phyloP scores from a whole-genome alignment of 2,888 invertebrate genomes.

The Epicampocera succincta region DNA sequence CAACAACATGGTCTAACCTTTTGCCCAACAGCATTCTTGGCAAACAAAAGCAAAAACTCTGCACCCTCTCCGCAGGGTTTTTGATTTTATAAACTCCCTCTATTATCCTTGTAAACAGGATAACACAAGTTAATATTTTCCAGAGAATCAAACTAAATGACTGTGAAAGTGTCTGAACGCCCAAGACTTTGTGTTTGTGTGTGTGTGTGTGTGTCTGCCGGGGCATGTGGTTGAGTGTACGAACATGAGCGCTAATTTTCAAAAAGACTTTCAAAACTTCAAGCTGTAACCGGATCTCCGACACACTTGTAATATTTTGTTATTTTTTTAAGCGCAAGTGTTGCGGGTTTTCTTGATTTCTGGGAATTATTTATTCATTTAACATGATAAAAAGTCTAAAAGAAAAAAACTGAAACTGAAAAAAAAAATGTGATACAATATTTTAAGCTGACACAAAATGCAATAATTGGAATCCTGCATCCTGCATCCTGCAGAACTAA shows the following conservation, averaged over 20 bases:
- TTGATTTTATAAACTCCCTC: constrained; percentile 32
- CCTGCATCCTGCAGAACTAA: constrained; percentile 4
- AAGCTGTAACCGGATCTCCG: constrained; percentile 62
- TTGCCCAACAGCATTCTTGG: constrained; percentile 33
- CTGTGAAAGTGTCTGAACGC: not conserved
- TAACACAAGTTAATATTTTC: constrained; percentile 71
- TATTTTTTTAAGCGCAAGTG: constrained; percentile 39
- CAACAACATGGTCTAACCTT: constrained; percentile 59
- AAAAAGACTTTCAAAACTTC: constrained; percentile 52
- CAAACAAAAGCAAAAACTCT: constrained; percentile 22
- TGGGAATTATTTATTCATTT: constrained; percentile 64
- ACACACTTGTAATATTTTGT: constrained; percentile 65
- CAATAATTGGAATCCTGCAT: constrained; percentile 58
- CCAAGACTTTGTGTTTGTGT: not conserved
- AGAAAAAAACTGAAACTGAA: constrained; percentile 4
- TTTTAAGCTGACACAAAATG: constrained; percentile 69
- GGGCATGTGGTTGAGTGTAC: constrained; percentile 22
- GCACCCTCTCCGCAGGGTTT: constrained; percentile 58
- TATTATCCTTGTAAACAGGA: constrained; percentile 66
- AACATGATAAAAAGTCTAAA: constrained; percentile 59
- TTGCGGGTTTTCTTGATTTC: constrained; percentile 68
- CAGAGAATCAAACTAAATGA: constrained; percentile 71
- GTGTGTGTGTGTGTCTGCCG: not conserved
- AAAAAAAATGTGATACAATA: constrained; percentile 35
- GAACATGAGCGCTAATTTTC: constrained; percentile 67